Conservation (phyloP, 1,140 invertebrate species). For the Saxidomus purpurata region DNA sequence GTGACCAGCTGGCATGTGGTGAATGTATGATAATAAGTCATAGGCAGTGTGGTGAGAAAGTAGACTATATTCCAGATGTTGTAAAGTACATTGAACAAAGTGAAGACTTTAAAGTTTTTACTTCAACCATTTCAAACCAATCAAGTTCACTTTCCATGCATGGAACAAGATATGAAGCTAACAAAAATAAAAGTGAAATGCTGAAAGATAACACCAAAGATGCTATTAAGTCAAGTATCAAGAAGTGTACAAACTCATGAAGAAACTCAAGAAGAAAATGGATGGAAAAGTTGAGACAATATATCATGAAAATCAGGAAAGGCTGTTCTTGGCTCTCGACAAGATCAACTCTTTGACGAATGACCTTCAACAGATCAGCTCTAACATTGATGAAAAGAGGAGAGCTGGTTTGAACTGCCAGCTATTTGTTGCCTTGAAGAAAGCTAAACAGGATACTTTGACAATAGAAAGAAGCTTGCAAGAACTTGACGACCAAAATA, state of each 20-base stretch:
- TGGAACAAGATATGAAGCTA: neutral
- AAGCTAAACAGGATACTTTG: neutral
- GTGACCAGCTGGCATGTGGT: conserved; percentile 2
- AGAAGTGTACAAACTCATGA: neutral
- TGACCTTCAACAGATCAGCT: neutral
- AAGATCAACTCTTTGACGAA: neutral
- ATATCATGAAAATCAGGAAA: neutral
- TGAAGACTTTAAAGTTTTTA: neutral
- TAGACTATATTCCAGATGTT: conserved; percentile 16
- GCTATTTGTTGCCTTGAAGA: neutral
- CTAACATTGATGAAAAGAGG: neutral
- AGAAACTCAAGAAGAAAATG: neutral
- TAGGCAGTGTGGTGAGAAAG: neutral
- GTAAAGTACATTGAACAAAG: neutral
- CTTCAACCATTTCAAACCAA: neutral
- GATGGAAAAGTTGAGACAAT: neutral
- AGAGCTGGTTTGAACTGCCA: neutral
- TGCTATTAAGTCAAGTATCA: neutral
- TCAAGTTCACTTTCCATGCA: neutral
- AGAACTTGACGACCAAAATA: neutral
- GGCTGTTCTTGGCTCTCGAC: neutral
- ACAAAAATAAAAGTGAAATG: neutral
- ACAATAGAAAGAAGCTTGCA: neutral
- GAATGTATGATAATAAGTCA: conserved; percentile 3
- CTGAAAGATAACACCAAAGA: neutral